A percentile compares a stretch with the other conserved stretches of the same genome.
These are phyloP conservation scores for Dendroctonus valens DNA, from an alignment of 1,140 invertebrate species.

Conservation along the genomic window DNA sequence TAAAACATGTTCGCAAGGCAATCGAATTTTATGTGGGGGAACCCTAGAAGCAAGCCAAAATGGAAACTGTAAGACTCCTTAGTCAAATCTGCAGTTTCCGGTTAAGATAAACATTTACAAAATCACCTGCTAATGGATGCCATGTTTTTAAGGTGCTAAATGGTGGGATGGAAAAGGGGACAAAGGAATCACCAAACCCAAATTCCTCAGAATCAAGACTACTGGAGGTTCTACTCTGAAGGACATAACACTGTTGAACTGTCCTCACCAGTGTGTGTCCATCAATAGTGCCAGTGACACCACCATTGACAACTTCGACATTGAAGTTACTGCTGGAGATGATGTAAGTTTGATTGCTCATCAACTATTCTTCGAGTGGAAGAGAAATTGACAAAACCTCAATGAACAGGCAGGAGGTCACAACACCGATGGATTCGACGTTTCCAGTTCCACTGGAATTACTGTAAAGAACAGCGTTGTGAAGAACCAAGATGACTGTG, in stretches of 20 bases:
- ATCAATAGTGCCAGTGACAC: constrained; percentile 16
- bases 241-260: constrained; percentile 31
- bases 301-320: constrained; percentile 14
- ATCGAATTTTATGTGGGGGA: too few relatives aligned
- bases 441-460: constrained; percentile 20
- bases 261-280: constrained; percentile 29
- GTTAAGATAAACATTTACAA: too few relatives aligned
- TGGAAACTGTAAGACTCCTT: too few relatives aligned
- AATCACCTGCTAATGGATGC: too few relatives aligned
- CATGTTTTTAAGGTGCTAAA: constrained; percentile 13
- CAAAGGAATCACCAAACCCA: constrained; percentile 26
- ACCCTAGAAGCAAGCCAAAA: too few relatives aligned
- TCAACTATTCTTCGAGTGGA: not conserved
- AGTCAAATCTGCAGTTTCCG: too few relatives aligned
- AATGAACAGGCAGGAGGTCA: constrained; percentile 13
- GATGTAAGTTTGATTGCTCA: constrained; percentile 9
- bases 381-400: not conserved
- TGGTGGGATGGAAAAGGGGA: constrained; percentile 35
- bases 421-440: constrained; percentile 34
- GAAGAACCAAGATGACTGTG: constrained; percentile 34
- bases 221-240: constrained; percentile 20
- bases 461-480: constrained; percentile 22
- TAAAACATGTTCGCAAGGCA: too few relatives aligned
- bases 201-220: constrained; percentile 32
- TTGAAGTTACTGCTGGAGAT: constrained; percentile 35